phyloP scores from a whole-genome alignment of 2,888 invertebrate genomes.

The Metallyticus violacea region DNA sequence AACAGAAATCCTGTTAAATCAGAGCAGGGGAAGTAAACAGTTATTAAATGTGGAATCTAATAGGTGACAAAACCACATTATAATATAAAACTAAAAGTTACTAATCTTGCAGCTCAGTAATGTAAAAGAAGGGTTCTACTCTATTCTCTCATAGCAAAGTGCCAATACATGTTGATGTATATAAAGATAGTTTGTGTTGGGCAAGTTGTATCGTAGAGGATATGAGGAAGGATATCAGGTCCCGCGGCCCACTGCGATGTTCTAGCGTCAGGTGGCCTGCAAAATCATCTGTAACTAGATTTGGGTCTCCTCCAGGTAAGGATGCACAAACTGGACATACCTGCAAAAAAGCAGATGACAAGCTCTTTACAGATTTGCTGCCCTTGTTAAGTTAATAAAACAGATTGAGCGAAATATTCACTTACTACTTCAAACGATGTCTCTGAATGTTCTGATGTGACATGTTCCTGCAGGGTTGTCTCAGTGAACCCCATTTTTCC shows the following conservation, averaged over 20 bases:
- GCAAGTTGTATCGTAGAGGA: constrained; percentile 54
- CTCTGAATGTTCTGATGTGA: constrained; percentile 84
- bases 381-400: too few relatives aligned
- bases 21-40: too few relatives aligned
- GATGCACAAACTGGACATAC: constrained; percentile 98
- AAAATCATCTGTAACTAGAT: constrained; percentile 97
- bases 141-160: too few relatives aligned
- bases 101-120: too few relatives aligned
- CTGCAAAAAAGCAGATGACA: constrained; percentile 55
- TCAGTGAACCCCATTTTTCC: constrained; percentile 95
- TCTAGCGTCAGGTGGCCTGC: constrained; percentile 93
- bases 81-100: too few relatives aligned
- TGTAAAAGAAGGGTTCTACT: neutral
- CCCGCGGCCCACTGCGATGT: constrained; percentile 80
- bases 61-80: too few relatives aligned
- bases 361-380: too few relatives aligned
- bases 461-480: constrained; percentile 85
- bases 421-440: constrained; percentile 84
- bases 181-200: constrained; percentile 27
- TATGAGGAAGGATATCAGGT: constrained; percentile 87
- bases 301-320: constrained; percentile 94
- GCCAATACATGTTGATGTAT: too few relatives aligned
- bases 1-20: too few relatives aligned
- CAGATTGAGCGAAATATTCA: constrained; percentile 24
- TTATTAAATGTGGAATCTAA: too few relatives aligned